These are phyloP conservation scores for Sorex araneus DNA, from an alignment of 2,113 vertebrate species.

Conservation along the genomic window DNA sequence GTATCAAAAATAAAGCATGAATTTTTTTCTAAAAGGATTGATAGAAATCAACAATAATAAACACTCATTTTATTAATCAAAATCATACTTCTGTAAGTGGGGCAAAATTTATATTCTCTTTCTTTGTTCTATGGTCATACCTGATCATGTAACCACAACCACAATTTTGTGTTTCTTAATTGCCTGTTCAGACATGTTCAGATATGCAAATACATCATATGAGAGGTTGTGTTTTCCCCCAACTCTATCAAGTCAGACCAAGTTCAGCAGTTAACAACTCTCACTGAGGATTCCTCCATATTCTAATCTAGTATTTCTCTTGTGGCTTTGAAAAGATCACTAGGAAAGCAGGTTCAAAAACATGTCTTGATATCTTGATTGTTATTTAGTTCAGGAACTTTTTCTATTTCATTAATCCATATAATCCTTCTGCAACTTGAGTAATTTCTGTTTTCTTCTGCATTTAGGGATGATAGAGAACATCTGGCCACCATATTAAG, in stretches of 20 bases:
- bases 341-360: conserved; percentile 26
- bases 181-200: conserved; percentile 13
- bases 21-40: too few species aligned
- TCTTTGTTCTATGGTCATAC: neutral
- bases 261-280: neutral
- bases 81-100: neutral
- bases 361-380: neutral
- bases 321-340: conserved; percentile 26
- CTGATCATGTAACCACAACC: neutral
- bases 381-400: conserved; percentile 14
- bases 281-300: neutral
- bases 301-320: neutral
- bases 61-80: neutral
- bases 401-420: conserved; percentile 65
- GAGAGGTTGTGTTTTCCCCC: neutral
- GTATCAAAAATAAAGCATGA: neutral
- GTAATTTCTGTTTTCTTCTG: conserved; percentile 11
- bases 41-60: neutral
- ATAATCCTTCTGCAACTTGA: conserved; percentile 43
- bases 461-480: neutral
- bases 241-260: neutral
- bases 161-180: neutral
- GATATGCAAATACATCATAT: neutral
- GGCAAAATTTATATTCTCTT: neutral
- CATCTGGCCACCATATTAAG: neutral